Evolutionary conservation across 1,140 invertebrate genomes (phyloP), one percentile per base, ranked within the genome.

Genomic region (Batillaria attramentaria): DNA sequence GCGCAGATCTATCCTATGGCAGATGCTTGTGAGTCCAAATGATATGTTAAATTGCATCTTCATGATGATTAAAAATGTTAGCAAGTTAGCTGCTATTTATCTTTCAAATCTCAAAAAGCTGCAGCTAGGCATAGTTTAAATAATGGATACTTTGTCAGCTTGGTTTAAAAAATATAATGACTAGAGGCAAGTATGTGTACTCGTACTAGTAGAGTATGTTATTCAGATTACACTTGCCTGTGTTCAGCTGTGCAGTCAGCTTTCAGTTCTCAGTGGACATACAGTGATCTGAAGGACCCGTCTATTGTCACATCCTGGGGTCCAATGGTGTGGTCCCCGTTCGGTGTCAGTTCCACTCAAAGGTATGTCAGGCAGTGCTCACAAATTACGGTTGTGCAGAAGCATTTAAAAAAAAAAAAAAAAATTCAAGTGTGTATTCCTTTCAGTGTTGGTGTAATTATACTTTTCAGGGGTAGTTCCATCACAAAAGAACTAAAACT

Each of bases 221-320:
- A n/a, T 10, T 54, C 50, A 54, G 1, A 10, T 28, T 62, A 24
- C 33, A 31, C 57, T 62, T 62, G 57, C 10, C 33, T n/a, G n/a
- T 10, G n/a, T 62, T 62, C 57, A 62, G 57, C 57, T 16, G 24
- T 24, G 1, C n/a, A 31, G 8, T 28, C n/a, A 28, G 57, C 13
- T 18, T 62, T 62, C 57, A 24, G n/a, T 62, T 10, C 57, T 18
- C n/a, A n/a, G n/a, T 62, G 57, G 57, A 62, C 57, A 62, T 62
- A 28, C 57, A 62, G 33, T 28, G 57, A 10, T 62, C 1, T 24
- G 57, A 24, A 62, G 57, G 8, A 24, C n/a, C 24, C n/a, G 57
- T 62, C n/a, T 8, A 24, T 24, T 4, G 10, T 28, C n/a, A 28
- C 57, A n/a, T 10, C 57, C 33, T 62, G 57, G 57, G 57, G 57